Percentiles rank a stretch among this genome's conserved stretches.
Conservation (phyloP, 2,888 invertebrate genomes). For the Andrena chrysosceles region DNA sequence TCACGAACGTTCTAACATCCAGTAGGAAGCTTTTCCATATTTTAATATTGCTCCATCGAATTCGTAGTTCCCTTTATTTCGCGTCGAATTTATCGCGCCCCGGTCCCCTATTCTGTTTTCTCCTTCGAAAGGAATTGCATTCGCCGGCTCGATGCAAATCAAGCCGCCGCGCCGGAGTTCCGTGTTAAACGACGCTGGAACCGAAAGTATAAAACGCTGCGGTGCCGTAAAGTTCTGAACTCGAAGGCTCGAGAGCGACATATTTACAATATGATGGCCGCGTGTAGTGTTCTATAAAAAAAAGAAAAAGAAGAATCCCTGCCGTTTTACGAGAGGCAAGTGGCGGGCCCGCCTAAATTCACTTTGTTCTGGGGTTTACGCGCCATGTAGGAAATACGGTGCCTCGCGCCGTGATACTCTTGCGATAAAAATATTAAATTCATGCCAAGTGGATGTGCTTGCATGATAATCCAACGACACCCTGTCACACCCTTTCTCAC, state of each 20-base stretch:
- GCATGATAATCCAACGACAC: neutral
- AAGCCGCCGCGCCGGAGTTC: neutral
- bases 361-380: conserved; percentile 12
- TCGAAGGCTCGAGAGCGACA: conserved; percentile 7
- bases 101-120: neutral
- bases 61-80: conserved; percentile 2
- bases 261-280: conserved; percentile 24
- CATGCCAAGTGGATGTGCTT: neutral
- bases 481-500: neutral
- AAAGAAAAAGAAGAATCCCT: neutral
- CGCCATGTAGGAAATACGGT: neutral
- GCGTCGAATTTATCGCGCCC: conserved; percentile 10
- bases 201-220: neutral
- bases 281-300: conserved; percentile 11
- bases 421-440: conserved; percentile 7
- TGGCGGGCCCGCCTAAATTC: neutral
- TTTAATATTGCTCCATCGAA: conserved; percentile 15
- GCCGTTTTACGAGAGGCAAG: conserved; percentile 5
- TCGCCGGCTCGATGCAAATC: conserved; percentile 26
- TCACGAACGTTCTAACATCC: neutral
- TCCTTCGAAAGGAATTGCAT: conserved; percentile 1
- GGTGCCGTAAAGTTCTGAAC: conserved; percentile 8
- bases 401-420: neutral
- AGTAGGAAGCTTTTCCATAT: conserved; percentile 9
- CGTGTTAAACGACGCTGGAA: conserved; percentile 11